Conservation (phyloP, 2,797 vertebrate genomes). For the Paratrypauchen microcephalus region DNA sequence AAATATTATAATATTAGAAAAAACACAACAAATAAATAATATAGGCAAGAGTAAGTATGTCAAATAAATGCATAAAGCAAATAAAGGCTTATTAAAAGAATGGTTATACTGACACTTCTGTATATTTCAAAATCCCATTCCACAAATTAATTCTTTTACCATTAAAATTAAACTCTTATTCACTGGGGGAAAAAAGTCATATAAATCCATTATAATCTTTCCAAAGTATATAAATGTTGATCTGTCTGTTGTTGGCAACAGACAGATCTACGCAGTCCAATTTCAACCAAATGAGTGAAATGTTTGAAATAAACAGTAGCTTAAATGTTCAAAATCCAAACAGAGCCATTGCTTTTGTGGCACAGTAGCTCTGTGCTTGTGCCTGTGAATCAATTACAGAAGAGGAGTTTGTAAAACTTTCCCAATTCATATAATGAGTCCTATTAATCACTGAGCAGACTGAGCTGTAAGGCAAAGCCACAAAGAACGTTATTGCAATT, state of each 20-base stretch:
- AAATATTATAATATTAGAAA: background rate
- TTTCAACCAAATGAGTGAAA: conserved; percentile 15
- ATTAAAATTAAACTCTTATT: background rate
- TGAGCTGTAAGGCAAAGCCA: conserved; percentile 42
- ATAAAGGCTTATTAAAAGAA: background rate
- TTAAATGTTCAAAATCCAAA: conserved; percentile 25
- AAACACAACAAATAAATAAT: background rate
- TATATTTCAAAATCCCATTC: background rate
- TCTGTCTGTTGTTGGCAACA: background rate
- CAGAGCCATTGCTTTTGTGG: conserved; percentile 24
- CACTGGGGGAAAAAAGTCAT: background rate
- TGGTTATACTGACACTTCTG: background rate
- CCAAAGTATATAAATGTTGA: background rate
- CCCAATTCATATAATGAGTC: conserved; percentile 45
- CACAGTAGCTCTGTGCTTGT: conserved; percentile 34
- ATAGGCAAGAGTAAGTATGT: background rate
- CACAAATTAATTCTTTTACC: background rate
- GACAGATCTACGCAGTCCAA: background rate
- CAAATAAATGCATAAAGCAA: background rate
- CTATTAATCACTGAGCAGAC: conserved; percentile 53
- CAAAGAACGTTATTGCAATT: conserved; percentile 42
- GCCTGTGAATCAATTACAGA: conserved; percentile 43
- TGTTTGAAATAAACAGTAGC: conserved; percentile 15
- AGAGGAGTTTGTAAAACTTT: conserved; percentile 36
- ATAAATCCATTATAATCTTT: background rate